Conservation (phyloP, 1,140 invertebrate genomes). For the Brachystomella parvula region DNA sequence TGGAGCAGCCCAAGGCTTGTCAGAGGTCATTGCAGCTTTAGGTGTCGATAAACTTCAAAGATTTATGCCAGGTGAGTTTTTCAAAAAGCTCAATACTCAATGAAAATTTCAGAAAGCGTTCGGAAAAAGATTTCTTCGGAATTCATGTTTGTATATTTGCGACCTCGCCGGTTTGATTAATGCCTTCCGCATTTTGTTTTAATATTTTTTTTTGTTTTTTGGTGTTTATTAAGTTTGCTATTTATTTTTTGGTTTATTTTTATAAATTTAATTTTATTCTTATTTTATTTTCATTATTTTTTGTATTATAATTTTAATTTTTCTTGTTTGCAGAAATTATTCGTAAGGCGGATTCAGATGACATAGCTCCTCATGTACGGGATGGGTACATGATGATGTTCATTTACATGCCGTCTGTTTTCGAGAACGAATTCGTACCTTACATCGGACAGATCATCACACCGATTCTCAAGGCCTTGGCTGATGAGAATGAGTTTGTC, state of each 20-base stretch:
- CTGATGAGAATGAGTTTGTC: slow-evolving; percentile 98
- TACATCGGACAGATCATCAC: slow-evolving; percentile 97
- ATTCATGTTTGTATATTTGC: too few relatives aligned
- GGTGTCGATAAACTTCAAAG: slow-evolving; percentile 91
- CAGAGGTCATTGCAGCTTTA: slow-evolving; percentile 89
- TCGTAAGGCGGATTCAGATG: slow-evolving; percentile 80
- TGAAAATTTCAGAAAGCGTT: not conserved
- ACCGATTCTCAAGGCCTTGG: slow-evolving; percentile 92
- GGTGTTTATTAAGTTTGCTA: not conserved
- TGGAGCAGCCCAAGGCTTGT: slow-evolving; percentile 94
- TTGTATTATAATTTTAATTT: too few relatives aligned
- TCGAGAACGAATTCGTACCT: slow-evolving; percentile 75
- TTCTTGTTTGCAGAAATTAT: slow-evolving; percentile 68
- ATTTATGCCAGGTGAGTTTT: slow-evolving; percentile 70
- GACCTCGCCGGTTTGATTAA: too few relatives aligned
- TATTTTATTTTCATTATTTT: too few relatives aligned
- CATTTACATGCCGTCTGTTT: slow-evolving; percentile 96
- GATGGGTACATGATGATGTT: slow-evolving; percentile 99
- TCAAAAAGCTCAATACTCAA: not conserved
- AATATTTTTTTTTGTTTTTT: slow-evolving; percentile 11
- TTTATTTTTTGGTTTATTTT: not conserved
- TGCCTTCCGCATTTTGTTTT: too few relatives aligned
- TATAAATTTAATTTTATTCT: slow-evolving; percentile 11
- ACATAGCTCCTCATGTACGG: slow-evolving; percentile 94
- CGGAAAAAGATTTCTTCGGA: too few relatives aligned